phyloP scores from a whole-genome alignment of 2,888 invertebrate species.

The Ashinkailepas kermadecensis region DNA sequence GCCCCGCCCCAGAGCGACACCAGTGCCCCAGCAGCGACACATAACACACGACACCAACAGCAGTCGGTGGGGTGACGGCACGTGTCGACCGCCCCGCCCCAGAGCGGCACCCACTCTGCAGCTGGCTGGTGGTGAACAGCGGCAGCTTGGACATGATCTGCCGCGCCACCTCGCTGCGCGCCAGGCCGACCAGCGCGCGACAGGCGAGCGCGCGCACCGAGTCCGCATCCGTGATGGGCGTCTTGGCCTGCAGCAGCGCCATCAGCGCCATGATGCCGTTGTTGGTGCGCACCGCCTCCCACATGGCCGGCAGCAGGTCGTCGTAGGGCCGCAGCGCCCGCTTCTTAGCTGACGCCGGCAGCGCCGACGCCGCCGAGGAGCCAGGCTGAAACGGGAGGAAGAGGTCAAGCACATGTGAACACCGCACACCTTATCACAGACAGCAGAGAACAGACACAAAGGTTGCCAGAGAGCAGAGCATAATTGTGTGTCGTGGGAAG shows the following conservation, averaged over 20 bases:
- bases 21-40: too few species aligned
- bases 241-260: constrained; percentile 80
- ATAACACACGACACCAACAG: too few species aligned
- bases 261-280: constrained; percentile 94
- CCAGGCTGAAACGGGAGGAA: not conserved
- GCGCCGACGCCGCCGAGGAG: not conserved
- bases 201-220: constrained; percentile 88
- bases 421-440: too few species aligned
- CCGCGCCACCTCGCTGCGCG: constrained; percentile 79
- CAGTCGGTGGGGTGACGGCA: too few species aligned
- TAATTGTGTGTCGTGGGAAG: too few species aligned
- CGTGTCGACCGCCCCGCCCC: too few species aligned
- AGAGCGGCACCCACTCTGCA: constrained; percentile 58
- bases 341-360: constrained; percentile 2
- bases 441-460: too few species aligned
- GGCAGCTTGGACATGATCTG: constrained; percentile 95
- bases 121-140: constrained; percentile 82
- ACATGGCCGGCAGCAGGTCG: constrained; percentile 41
- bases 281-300: constrained; percentile 88
- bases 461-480: too few species aligned
- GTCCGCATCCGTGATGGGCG: constrained; percentile 95
- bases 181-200: constrained; percentile 82
- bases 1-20: too few species aligned
- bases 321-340: constrained; percentile 3
- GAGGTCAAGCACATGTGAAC: too few species aligned